Conservation (phyloP, 2,888 invertebrate species). For the Dasysyrphus tricinctus region DNA sequence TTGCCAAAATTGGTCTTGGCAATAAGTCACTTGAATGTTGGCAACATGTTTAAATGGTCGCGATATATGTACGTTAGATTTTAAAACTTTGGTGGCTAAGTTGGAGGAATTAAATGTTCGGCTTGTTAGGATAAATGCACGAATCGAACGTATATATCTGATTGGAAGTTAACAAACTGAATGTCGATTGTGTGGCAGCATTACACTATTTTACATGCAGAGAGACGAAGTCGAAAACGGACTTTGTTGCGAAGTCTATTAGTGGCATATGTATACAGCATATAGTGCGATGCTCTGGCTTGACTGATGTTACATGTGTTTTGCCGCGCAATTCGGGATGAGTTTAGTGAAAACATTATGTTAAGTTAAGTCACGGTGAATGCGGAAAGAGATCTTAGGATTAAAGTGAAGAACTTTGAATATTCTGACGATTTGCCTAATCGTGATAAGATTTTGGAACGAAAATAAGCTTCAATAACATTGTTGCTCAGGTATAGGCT, state of each 20-base stretch:
- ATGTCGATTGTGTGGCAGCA: conserved; percentile 55
- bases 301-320: conserved; percentile 70
- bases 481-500: background rate
- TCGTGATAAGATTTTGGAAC: background rate
- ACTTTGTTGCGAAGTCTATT: conserved; percentile 71
- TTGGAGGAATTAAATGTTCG: conserved; percentile 60
- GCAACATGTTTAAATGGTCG: conserved; percentile 56
- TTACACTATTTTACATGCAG: conserved; percentile 34
- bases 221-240: background rate
- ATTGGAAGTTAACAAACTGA: conserved; percentile 27
- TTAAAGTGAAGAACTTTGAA: background rate
- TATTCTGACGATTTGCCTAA: conserved; percentile 2
- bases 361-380: conserved; percentile 12
- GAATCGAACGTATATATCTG: conserved; percentile 26
- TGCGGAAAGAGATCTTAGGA: background rate
- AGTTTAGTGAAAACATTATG: conserved; percentile 47
- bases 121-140: conserved; percentile 61
- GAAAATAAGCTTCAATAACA: background rate
- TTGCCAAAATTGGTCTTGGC: conserved; percentile 72
- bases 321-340: conserved; percentile 45
- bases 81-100: conserved; percentile 29
- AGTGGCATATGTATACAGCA: conserved; percentile 33
- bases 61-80: conserved; percentile 58
- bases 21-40: conserved; percentile 74
- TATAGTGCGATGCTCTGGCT: conserved; percentile 17